A percentile compares a stretch with the other conserved stretches of the same genome.
phyloP scores from a whole-genome alignment of 2,888 invertebrate species.

The Plutella xylostella region DNA sequence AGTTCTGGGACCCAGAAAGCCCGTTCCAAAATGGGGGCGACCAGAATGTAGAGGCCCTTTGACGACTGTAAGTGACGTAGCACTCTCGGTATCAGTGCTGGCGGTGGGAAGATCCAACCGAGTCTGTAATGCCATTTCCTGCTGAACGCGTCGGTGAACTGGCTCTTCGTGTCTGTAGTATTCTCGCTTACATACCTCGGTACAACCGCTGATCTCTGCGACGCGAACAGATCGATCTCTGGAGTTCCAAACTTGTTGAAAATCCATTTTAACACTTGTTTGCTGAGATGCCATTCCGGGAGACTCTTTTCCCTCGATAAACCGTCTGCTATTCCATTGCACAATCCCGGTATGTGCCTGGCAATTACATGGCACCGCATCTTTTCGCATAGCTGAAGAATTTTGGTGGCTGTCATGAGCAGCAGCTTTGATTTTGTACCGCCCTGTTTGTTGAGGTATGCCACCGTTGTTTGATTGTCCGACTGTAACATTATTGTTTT shows the following conservation, averaged over 20 bases:
- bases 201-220: too few species aligned
- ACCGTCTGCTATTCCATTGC: constrained; percentile 16
- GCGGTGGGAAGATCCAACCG: constrained; percentile 21
- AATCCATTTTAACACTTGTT: constrained; percentile 6
- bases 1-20: constrained; percentile 2
- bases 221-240: too few species aligned
- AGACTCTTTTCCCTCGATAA: constrained; percentile 20
- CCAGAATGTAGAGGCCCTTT: constrained; percentile 11
- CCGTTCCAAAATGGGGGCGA: constrained; percentile 5
- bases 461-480: not conserved
- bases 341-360: constrained; percentile 12
- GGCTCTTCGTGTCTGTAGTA: not conserved
- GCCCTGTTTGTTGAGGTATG: not conserved
- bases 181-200: constrained; percentile 8
- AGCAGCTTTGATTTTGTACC: not conserved
- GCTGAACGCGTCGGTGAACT: constrained; percentile 19
- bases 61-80: constrained; percentile 17
- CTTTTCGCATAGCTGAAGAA: not conserved
- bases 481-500: not conserved
- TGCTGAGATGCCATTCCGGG: constrained; percentile 12
- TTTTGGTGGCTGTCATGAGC: not conserved
- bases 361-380: not conserved
- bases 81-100: constrained; percentile 19
- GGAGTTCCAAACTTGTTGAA: too few species aligned
- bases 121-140: constrained; percentile 15